These are phyloP conservation scores for Iselma pallidipennis DNA, from an alignment of 2,888 invertebrate species.

Conservation along the genomic window DNA sequence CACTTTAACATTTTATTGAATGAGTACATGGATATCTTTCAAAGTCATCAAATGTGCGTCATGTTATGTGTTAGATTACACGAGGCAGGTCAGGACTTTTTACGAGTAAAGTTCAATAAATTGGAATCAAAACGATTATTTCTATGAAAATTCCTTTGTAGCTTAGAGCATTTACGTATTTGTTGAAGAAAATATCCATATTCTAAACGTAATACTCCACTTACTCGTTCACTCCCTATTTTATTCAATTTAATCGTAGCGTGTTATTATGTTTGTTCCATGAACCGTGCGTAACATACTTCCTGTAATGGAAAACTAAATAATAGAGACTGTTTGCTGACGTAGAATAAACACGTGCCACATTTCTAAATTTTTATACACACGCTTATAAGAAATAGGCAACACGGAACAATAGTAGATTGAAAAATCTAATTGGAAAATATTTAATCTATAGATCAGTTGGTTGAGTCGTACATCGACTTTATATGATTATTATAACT, in stretches of 20 bases:
- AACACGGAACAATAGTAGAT: too few relatives aligned
- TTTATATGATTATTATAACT: conserved; percentile 21
- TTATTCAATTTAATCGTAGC: conserved; percentile 17
- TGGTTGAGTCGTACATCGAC: background rate
- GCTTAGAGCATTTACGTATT: background rate
- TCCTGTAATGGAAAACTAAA: conserved; percentile 23
- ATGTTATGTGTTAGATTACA: conserved; percentile 24
- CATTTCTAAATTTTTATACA: background rate
- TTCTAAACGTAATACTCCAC: background rate
- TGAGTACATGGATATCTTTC: too few relatives aligned
- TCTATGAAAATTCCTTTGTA: too few relatives aligned
- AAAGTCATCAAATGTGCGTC: too few relatives aligned
- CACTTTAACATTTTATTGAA: too few relatives aligned
- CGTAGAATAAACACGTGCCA: background rate
- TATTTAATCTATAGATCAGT: background rate
- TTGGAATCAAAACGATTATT: too few relatives aligned
- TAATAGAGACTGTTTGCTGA: conserved; percentile 10
- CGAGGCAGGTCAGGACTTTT: too few relatives aligned
- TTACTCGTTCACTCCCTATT: conserved; percentile 8
- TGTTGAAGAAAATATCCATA: background rate
- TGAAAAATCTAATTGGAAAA: background rate
- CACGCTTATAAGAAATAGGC: background rate
- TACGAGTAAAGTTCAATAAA: too few relatives aligned
- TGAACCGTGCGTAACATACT: conserved; percentile 19
- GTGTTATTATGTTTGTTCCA: conserved; percentile 21